Conservation (phyloP, 2,888 invertebrate genomes). For the Schrankia costaestrigalis region DNA sequence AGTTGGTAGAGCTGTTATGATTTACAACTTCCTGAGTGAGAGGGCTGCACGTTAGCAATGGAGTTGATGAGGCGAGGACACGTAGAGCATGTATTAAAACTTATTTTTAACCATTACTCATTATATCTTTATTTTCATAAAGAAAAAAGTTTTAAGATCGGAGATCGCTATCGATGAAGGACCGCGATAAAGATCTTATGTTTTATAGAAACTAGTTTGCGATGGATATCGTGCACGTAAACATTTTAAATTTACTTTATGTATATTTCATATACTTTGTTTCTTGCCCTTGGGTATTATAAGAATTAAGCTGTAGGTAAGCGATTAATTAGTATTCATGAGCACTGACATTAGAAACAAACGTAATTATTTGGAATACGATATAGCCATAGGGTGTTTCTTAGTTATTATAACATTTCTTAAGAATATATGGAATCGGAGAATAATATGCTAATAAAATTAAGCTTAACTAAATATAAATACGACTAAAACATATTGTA, state of each 20-base stretch:
- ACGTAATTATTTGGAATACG: no score
- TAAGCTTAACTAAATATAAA: no score
- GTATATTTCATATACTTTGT: not conserved
- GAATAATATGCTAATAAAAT: no score
- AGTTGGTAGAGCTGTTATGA: conserved; percentile 54
- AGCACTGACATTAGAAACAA: no score
- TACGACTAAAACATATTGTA: no score
- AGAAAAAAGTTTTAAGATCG: conserved; percentile 17
- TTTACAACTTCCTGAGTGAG: conserved; percentile 71
- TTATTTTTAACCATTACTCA: conserved; percentile 20
- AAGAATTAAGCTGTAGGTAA: conserved; percentile 1
- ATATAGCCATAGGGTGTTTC: no score
- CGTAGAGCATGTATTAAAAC: conserved; percentile 27
- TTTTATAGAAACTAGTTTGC: conserved; percentile 21
- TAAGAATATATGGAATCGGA: no score
- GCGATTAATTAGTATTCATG: no score
- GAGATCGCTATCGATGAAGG: conserved; percentile 12
- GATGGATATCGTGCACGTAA: conserved; percentile 4
- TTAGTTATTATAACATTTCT: no score
- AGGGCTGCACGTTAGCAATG: conserved; percentile 48
- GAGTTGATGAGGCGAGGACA: conserved; percentile 48
- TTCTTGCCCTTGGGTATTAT: not conserved
- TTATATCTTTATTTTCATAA: conserved; percentile 4
- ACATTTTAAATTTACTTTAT: conserved; percentile 13
- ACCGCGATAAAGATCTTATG: conserved; percentile 18